Evolutionary conservation across 2,888 invertebrate genomes (phyloP).

Genomic region (Tetramorium bicarinatum): DNA sequence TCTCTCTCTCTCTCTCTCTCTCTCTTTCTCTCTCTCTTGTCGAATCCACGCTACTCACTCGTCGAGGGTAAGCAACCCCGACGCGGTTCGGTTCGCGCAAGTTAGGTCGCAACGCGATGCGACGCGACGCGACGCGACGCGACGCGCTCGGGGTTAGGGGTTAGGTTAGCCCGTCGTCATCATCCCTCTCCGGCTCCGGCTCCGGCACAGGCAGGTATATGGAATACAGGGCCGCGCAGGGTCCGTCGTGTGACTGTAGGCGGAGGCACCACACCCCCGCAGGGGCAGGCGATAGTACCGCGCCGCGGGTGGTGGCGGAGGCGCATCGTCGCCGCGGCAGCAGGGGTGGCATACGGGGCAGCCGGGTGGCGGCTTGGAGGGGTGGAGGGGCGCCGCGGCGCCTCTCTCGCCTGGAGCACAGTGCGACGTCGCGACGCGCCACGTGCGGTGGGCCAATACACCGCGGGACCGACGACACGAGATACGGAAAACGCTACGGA

Average conservation of each 20-base stretch:
- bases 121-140: slow-evolving; percentile 28
- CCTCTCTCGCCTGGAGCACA: slow-evolving; percentile 85
- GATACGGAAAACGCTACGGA: slow-evolving; percentile 40
- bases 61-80: slow-evolving; percentile 50
- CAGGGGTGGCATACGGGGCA: slow-evolving; percentile 64
- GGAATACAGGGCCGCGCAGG: slow-evolving; percentile 71
- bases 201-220: slow-evolving; percentile 66
- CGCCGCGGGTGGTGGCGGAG: slow-evolving; percentile 70
- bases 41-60: slow-evolving; percentile 20
- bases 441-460: slow-evolving; percentile 84
- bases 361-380: slow-evolving; percentile 50
- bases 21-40: slow-evolving; percentile 6
- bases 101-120: slow-evolving; percentile 45
- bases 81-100: slow-evolving; percentile 55
- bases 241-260: slow-evolving; percentile 84
- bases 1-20: no score
- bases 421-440: slow-evolving; percentile 86
- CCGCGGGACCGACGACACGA: slow-evolving; percentile 62
- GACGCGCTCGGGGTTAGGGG: slow-evolving; percentile 27
- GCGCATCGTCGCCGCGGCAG: slow-evolving; percentile 64
- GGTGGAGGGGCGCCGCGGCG: slow-evolving; percentile 81
- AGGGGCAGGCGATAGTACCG: slow-evolving; percentile 66
- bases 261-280: slow-evolving; percentile 83
- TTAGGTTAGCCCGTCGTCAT: slow-evolving; percentile 59
- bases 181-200: slow-evolving; percentile 56